phyloP scores from a whole-genome alignment of 2,797 vertebrate genomes.

The Harpagifer antarcticus region DNA sequence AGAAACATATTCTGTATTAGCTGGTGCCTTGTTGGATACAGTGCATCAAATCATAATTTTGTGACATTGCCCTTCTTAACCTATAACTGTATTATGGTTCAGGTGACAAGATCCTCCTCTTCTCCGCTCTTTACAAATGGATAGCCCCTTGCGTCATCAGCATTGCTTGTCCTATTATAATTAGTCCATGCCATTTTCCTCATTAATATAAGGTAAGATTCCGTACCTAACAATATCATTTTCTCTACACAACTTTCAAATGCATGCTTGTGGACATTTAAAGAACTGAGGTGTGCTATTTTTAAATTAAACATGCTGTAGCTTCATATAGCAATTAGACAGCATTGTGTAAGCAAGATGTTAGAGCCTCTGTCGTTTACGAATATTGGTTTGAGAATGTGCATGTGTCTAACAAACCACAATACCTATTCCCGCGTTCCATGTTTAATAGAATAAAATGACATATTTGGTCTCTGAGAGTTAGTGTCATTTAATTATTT shows the following conservation, averaged over 20 bases:
- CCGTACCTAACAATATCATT: not conserved
- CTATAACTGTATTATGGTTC: constrained; percentile 10
- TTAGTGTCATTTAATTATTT: constrained; percentile 20
- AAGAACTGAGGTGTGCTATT: not conserved
- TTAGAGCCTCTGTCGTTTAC: not conserved
- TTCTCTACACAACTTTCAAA: constrained; percentile 16
- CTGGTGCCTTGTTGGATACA: not conserved
- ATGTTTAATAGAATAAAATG: not conserved
- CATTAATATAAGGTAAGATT: not conserved
- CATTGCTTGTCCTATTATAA: constrained; percentile 37
- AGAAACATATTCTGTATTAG: not conserved
- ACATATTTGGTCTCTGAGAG: not conserved
- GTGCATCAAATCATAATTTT: not conserved
- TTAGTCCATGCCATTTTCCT: constrained; percentile 1
- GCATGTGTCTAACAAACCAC: not conserved
- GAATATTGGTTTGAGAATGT: not conserved
- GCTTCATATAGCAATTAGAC: not conserved
- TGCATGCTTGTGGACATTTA: not conserved
- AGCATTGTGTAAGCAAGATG: not conserved
- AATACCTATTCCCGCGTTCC: not conserved
- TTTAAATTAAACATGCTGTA: not conserved
- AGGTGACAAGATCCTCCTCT: constrained; percentile 37
- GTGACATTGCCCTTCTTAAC: not conserved
- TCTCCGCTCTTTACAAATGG: constrained; percentile 37
- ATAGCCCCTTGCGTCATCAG: constrained; percentile 61